Base-by-base conservation (phyloP, 2,113 vertebrate genomes). In the Ammodytes marinus region DNA sequence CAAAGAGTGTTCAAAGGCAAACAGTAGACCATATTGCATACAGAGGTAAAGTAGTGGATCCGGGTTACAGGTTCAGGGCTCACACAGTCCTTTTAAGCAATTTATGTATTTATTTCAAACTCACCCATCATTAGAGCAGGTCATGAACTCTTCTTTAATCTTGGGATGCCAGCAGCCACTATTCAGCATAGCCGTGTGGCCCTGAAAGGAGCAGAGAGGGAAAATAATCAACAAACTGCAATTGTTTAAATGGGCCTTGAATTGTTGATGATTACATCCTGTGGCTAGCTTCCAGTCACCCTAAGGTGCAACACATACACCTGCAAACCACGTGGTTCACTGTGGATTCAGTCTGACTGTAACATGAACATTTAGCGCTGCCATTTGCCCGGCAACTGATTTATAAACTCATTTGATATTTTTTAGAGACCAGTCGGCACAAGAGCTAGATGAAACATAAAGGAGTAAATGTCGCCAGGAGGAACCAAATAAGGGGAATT, bases 41-140 rank as follows among this genome's bases (percentile, higher is more conserved):
- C 12, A 59, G 27, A 82, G 12, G 52, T 7, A 45, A 15, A 35
- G 8, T 47, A n/a, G 6, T 4, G 40, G 13, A 52, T 42, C 50
- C 17, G 54, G 37, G 2, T n/a, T 37, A 40, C 11, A 50, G 49
- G 27, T 19, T 13, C 43, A 40, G 5, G 45, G 54, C 35, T 39
- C 5, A 19, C 15, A 39, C 27, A 27, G 27, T 27, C 27, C 27
- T 27, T 27, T 27, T 27, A 27, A 27, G 27, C 27, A 27, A 27
- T 27, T 27, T 27, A 27, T 27, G n/a, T 15, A 39, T 6, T 64
- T 43, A 1, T 15, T 53, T 17, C 15, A 72, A 72, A 97, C 98
- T 96, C 86, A 99, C 98, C 97, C 97, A 77, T 99, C 98, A 88
- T 99, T 99, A 79, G 98, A 99, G 92, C 98, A 99, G 0, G 98